Conservation (phyloP, 2,113 vertebrate species). For the Bubo bubo region DNA sequence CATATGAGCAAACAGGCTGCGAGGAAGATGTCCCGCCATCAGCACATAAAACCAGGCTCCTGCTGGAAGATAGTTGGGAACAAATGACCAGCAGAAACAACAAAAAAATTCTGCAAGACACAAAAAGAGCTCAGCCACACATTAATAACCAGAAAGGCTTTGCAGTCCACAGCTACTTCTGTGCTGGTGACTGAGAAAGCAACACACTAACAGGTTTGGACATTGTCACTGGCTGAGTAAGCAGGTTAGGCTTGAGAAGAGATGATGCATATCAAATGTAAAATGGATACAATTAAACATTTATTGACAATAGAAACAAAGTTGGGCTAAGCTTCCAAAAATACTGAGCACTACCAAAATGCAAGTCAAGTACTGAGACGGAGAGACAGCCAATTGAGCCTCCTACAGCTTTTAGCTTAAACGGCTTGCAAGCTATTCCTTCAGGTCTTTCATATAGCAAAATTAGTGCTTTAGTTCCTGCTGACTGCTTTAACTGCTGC, state of each 20-base stretch:
- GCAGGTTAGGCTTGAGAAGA: not conserved
- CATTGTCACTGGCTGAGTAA: not conserved
- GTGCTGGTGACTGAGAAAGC: not conserved
- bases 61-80: not conserved
- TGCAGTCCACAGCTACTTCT: not conserved
- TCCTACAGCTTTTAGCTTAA: not conserved
- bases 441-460: not conserved
- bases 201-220: not conserved
- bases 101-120: not conserved
- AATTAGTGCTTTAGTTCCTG: not conserved
- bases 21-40: not conserved
- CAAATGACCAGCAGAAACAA: not conserved
- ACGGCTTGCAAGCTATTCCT: not conserved
- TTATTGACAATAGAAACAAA: not conserved
- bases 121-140: not conserved
- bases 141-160: not conserved
- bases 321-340: not conserved
- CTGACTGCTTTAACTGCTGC: constrained; percentile 8
- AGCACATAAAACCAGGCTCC: not conserved
- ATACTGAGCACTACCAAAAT: not conserved
- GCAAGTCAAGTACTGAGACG: not conserved
- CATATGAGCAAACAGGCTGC: not conserved
- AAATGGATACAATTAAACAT: not conserved
- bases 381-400: not conserved
- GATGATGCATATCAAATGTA: not conserved